Evolutionary conservation across 2,797 vertebrate genomes (phyloP).

Genomic region (Avahi laniger): DNA sequence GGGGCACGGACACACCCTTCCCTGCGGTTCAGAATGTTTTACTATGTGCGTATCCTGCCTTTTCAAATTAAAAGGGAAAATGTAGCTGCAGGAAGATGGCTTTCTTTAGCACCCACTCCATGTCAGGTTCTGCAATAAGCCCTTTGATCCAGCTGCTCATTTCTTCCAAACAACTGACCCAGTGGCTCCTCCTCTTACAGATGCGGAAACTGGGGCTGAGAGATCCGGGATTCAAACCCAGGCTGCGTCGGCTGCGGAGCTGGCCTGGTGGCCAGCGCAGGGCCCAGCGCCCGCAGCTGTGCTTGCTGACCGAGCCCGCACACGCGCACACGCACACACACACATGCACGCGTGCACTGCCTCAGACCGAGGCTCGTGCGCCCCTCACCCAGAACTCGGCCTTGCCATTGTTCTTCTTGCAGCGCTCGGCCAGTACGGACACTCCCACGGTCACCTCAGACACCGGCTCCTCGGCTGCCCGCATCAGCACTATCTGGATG

Average conservation of each 20-base stretch:
- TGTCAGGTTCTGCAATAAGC: not conserved
- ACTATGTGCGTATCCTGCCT: not conserved
- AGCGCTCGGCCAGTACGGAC: slow-evolving; percentile 92
- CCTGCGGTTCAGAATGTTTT: not conserved
- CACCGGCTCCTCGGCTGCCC: slow-evolving; percentile 90
- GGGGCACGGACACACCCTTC: not conserved
- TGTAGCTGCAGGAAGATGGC: not conserved
- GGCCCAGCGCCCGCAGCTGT: no score
- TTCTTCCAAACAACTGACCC: not conserved
- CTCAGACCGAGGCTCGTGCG: accelerated
- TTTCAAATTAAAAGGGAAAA: not conserved
- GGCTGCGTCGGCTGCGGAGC: not conserved
- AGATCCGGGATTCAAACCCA: not conserved
- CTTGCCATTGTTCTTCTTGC: slow-evolving; percentile 91
- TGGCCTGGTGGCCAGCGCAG: not conserved
- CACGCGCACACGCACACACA: accelerated
- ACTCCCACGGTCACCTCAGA: slow-evolving; percentile 94
- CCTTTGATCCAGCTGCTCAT: not conserved
- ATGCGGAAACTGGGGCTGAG: not conserved
- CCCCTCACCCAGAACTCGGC: slow-evolving; percentile 93
- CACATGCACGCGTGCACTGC: accelerated
- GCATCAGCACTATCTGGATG: slow-evolving; percentile 95
- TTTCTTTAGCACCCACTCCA: no score
- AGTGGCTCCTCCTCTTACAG: not conserved
- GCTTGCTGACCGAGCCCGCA: accelerated